phyloP scores from a whole-genome alignment of 2,888 invertebrate species.

The Thelaira solivaga region DNA sequence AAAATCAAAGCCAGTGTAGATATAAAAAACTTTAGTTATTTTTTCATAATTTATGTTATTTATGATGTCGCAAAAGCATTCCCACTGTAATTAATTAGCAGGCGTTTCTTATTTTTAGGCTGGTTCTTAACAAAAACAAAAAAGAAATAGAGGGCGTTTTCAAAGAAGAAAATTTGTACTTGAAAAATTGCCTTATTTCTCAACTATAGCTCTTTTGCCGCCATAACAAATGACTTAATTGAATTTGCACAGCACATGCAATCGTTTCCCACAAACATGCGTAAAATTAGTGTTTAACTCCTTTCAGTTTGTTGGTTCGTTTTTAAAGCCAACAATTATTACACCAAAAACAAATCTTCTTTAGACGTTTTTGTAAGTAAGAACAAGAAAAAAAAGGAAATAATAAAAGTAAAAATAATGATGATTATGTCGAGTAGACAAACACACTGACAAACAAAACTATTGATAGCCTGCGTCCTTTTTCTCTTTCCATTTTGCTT shows the following conservation, averaged over 20 bases:
- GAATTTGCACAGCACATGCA: slow-evolving; percentile 18
- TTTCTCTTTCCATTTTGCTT: not conserved
- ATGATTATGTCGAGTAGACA: not conserved
- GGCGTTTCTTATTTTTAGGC: not conserved
- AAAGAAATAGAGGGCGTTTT: slow-evolving; percentile 10
- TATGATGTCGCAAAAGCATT: no score
- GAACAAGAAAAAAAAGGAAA: no score
- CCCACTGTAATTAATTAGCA: not conserved
- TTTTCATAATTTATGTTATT: not conserved
- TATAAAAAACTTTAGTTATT: not conserved
- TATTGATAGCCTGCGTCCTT: not conserved
- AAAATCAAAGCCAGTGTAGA: no score
- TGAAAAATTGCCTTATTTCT: not conserved
- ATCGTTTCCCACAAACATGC: slow-evolving; percentile 1
- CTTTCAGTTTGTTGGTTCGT: not conserved
- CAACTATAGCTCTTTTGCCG: not conserved
- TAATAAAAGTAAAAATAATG: not conserved
- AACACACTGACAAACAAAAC: no score
- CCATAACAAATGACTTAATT: slow-evolving; percentile 43
- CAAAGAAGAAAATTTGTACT: not conserved
- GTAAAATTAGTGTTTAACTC: not conserved
- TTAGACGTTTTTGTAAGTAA: no score
- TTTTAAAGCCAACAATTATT: no score
- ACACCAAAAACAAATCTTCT: no score
- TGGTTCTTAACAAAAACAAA: not conserved